Conservation (phyloP, 2,113 vertebrate species). For the Tragelaphus buxtoni region DNA sequence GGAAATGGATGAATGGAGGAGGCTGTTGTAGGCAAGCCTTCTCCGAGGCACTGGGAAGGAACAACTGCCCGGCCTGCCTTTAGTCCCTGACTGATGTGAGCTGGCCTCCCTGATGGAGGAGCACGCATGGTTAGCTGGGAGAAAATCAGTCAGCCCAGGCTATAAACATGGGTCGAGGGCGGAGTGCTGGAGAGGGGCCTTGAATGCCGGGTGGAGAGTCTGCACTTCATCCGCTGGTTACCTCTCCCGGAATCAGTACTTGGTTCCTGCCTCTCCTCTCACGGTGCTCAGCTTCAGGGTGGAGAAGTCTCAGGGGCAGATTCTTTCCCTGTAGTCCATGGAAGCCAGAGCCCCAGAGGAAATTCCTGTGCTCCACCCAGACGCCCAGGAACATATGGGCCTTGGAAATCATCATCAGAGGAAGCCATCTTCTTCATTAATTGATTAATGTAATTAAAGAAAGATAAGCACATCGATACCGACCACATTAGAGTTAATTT, state of each 20-base stretch:
- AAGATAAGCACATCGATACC: conserved; percentile 63
- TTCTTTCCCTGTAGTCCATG: background rate
- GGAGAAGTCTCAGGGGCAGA: background rate
- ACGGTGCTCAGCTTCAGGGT: background rate
- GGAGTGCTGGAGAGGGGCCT: background rate
- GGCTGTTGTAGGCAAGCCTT: background rate
- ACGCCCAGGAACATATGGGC: conserved; percentile 23
- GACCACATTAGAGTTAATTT: conserved; percentile 76
- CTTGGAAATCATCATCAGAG: conserved; percentile 56
- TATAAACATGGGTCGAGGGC: background rate
- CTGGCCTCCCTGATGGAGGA: background rate
- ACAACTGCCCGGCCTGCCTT: background rate
- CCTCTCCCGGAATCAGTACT: background rate
- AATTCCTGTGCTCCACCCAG: background rate
- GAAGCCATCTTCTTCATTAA: conserved; percentile 71
- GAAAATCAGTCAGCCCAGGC: background rate
- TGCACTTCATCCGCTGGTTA: background rate
- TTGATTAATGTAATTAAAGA: conserved; percentile 80
- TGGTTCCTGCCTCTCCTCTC: background rate
- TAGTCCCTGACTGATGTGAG: background rate
- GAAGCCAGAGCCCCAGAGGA: background rate
- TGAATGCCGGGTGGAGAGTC: background rate
- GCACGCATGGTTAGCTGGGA: background rate
- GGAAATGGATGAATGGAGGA: background rate
- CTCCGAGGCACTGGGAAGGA: background rate